These are phyloP conservation scores for Hemibagrus guttatus DNA, from an alignment of 2,797 vertebrate genomes.

Conservation along the genomic window DNA sequence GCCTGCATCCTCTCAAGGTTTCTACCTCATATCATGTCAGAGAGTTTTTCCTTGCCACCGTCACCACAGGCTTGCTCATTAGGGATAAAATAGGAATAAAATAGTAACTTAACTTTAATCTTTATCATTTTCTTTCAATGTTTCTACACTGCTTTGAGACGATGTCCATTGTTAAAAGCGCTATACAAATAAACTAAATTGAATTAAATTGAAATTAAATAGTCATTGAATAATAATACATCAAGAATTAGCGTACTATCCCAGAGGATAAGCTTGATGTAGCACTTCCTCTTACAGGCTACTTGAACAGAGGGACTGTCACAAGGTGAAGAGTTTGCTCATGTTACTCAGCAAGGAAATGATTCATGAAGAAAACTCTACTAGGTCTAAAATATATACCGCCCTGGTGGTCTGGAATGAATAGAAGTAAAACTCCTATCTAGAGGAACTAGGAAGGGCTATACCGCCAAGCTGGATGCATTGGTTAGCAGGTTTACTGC, in stretches of 20 bases:
- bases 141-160: no score
- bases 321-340: conserved; percentile 1
- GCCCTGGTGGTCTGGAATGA: not conserved
- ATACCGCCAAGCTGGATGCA: conserved; percentile 17
- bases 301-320: not conserved
- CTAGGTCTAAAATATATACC: not conserved
- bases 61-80: no score
- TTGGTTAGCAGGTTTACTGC: conserved; percentile 18
- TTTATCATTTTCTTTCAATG: no score
- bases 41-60: no score
- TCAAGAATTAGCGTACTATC: not conserved
- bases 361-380: not conserved
- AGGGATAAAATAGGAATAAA: no score
- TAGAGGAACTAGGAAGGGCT: conserved; percentile 1
- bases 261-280: not conserved
- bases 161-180: no score
- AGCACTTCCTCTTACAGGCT: not conserved
- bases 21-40: no score
- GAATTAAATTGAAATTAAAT: not conserved
- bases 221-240: not conserved
- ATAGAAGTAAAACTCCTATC: not conserved
- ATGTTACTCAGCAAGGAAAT: not conserved
- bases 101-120: no score
- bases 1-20: no score
- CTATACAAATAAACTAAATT: no score